Percentiles rank a stretch among this genome's conserved stretches.
Conservation (phyloP, 2,888 invertebrate species). For the Pheosia tremula region DNA sequence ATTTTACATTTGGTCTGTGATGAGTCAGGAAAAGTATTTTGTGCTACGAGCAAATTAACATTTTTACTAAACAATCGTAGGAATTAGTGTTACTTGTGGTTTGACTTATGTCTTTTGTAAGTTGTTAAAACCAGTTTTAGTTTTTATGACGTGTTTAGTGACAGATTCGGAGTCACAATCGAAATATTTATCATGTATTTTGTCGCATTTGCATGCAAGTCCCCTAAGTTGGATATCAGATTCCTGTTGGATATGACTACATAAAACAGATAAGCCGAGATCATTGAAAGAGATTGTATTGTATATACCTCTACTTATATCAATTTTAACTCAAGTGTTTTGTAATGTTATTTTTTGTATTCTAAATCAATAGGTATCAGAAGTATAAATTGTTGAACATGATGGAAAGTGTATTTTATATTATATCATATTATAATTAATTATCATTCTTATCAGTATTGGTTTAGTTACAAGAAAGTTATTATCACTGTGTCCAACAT, state of each 20-base stretch:
- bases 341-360: conserved; percentile 60
- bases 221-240: conserved; percentile 46
- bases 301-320: conserved; percentile 50
- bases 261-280: conserved; percentile 58
- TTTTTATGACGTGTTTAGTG: conserved; percentile 78
- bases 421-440: conserved; percentile 43
- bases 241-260: conserved; percentile 45
- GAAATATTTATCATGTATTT: conserved; percentile 56
- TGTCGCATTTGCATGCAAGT: conserved; percentile 59
- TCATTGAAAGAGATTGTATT: conserved; percentile 53
- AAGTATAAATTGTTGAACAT: conserved; percentile 72
- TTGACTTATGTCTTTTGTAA: conserved; percentile 79
- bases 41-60: conserved; percentile 82
- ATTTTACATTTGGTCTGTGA: conserved; percentile 79
- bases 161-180: conserved; percentile 70
- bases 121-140: conserved; percentile 79
- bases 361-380: conserved; percentile 61
- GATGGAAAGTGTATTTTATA: conserved; percentile 68
- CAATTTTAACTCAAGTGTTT: conserved; percentile 53
- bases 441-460: conserved; percentile 41
- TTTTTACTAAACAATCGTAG: conserved; percentile 80
- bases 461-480: conserved; percentile 36
- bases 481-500: conserved; percentile 28
- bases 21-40: conserved; percentile 77
- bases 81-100: conserved; percentile 78